phyloP scores from a whole-genome alignment of 2,888 invertebrate species.

The Cataglyphis rosenhaueri region DNA sequence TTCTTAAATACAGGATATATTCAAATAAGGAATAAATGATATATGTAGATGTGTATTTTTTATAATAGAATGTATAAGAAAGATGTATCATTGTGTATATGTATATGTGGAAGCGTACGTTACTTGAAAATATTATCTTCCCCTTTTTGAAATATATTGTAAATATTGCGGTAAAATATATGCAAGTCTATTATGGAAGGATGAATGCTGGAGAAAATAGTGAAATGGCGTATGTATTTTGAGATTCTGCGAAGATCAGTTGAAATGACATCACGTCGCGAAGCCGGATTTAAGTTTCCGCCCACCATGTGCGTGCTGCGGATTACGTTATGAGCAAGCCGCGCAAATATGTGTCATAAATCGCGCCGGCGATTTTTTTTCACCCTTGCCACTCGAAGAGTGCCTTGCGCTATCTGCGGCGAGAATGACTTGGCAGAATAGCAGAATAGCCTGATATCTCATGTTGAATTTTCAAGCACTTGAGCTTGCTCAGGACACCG shows the following conservation, averaged over 20 bases:
- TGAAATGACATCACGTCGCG: constrained; percentile 46
- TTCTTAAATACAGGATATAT: neutral
- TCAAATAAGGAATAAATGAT: neutral
- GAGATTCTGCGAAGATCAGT: constrained; percentile 21
- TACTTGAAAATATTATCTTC: neutral
- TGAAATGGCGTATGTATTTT: constrained; percentile 5
- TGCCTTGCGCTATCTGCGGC: neutral
- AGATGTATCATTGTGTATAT: neutral
- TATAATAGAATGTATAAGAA: neutral
- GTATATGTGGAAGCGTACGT: neutral
- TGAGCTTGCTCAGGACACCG: constrained; percentile 5
- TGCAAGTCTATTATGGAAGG: neutral
- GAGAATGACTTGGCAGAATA: neutral
- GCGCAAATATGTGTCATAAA: constrained; percentile 24
- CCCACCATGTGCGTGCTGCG: constrained; percentile 2
- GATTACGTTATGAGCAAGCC: constrained; percentile 14
- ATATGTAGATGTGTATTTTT: neutral
- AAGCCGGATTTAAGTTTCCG: constrained; percentile 43
- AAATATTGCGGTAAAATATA: neutral
- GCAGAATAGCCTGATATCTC: constrained; percentile 12
- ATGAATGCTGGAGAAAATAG: constrained; percentile 15
- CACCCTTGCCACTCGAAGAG: neutral
- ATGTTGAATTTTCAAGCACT: neutral
- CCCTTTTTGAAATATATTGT: neutral
- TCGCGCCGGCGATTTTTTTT: constrained; percentile 12